Conservation (phyloP, 2,888 invertebrate genomes). For the Drosophila engyochracea region DNA sequence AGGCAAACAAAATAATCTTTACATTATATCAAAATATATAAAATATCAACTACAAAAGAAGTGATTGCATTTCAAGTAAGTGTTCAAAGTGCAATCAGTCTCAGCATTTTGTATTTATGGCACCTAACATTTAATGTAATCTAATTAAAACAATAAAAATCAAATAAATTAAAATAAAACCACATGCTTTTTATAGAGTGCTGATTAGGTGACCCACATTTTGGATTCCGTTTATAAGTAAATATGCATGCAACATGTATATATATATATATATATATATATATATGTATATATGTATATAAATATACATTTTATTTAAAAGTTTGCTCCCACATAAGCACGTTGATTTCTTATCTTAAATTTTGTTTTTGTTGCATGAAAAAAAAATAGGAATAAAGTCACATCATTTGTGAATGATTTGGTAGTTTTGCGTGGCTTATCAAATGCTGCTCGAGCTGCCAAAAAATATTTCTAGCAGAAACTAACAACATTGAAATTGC, state of each 20-base stretch:
- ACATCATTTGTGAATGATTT: conserved; percentile 11
- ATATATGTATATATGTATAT: not conserved
- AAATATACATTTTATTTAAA: not conserved
- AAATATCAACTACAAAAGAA: not conserved
- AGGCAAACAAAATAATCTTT: not conserved
- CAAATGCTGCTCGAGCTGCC: conserved; percentile 44
- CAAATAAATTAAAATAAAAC: not conserved
- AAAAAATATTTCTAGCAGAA: conserved; percentile 14
- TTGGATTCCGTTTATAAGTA: not conserved
- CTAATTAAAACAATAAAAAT: not conserved
- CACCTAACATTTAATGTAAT: not conserved
- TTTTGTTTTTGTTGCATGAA: not conserved
- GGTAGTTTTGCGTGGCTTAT: conserved; percentile 37
- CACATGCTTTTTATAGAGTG: not conserved
- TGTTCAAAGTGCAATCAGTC: not conserved
- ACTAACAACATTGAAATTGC: conserved; percentile 26
- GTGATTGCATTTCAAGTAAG: not conserved
- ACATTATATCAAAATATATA: not conserved
- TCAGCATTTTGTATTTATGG: not conserved
- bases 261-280: not conserved
- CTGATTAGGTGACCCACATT: conserved; percentile 3
- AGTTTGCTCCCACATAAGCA: not conserved
- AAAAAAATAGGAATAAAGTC: not conserved
- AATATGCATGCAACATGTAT: not conserved
- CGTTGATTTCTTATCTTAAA: not conserved